Evolutionary conservation across 2,797 vertebrate species (phyloP).

Genomic region (Mionectes olivaceus): DNA sequence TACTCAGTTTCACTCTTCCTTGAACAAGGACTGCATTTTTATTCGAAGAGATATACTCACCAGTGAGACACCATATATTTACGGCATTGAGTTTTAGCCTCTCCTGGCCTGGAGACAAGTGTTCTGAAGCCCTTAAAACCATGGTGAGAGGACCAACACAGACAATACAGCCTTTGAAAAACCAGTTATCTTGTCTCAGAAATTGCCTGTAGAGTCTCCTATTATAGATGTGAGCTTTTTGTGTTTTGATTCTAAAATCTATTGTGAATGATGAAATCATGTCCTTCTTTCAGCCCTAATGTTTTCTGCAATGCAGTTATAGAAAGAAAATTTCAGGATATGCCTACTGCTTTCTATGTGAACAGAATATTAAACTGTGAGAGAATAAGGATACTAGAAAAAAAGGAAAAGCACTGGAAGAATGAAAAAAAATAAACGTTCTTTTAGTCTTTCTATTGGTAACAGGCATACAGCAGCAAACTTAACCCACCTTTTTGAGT

Average conservation of each 20-base stretch:
- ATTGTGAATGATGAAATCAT: not conserved
- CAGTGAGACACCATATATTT: not conserved
- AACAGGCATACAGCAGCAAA: not conserved
- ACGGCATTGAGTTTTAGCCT: not conserved
- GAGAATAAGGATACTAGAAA: not conserved
- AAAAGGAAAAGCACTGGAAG: not conserved
- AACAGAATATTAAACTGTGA: slow-evolving; percentile 22
- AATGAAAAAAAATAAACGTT: not conserved
- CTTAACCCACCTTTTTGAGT: not conserved
- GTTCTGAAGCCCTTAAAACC: not conserved
- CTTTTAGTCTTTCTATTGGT: not conserved
- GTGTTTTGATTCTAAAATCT: not conserved
- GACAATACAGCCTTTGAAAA: not conserved
- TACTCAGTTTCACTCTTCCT: not conserved
- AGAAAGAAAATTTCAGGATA: slow-evolving; percentile 10
- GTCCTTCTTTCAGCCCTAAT: slow-evolving; percentile 1
- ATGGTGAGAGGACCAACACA: not conserved
- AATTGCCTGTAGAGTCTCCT: slow-evolving; percentile 5
- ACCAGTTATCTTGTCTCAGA: not conserved
- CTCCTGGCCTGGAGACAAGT: not conserved
- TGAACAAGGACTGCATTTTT: not conserved
- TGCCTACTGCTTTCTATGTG: not conserved
- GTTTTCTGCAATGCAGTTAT: not conserved
- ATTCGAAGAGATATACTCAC: not conserved
- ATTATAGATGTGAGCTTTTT: not conserved